phyloP scores from a whole-genome alignment of 2,797 vertebrate genomes.

The Crax fasciolata region DNA sequence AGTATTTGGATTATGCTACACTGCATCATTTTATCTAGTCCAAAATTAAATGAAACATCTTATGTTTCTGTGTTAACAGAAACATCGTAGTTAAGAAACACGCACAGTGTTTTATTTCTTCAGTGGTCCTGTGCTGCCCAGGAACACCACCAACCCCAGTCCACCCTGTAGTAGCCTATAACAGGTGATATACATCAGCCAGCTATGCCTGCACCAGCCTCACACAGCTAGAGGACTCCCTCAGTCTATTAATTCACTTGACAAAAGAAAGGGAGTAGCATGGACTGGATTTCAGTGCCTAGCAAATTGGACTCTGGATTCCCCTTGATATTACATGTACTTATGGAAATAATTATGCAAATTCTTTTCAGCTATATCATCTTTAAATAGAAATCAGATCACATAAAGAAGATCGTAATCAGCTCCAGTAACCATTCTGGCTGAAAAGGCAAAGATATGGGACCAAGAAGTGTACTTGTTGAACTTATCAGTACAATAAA shows the following conservation, averaged over 20 bases:
- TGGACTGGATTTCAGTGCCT: conserved; percentile 66
- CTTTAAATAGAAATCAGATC: conserved; percentile 83
- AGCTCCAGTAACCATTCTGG: conserved; percentile 70
- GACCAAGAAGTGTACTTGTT: conserved; percentile 74
- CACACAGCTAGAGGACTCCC: conserved; percentile 72
- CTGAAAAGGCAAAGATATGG: conserved; percentile 60
- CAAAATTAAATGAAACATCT: conserved; percentile 73
- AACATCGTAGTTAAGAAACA: conserved; percentile 4
- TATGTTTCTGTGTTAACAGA: conserved; percentile 63
- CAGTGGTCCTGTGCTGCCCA: neutral
- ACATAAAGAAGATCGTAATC: conserved; percentile 78
- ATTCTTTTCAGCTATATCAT: conserved; percentile 79
- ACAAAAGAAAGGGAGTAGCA: conserved; percentile 48
- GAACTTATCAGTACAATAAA: conserved; percentile 66
- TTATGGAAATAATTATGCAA: conserved; percentile 84
- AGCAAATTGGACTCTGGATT: conserved; percentile 72
- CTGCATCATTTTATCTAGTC: conserved; percentile 58
- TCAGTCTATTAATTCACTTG: conserved; percentile 73
- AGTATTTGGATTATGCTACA: conserved; percentile 20
- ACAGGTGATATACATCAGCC: conserved; percentile 20
- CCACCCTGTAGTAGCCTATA: conserved; percentile 10
- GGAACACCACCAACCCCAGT: neutral
- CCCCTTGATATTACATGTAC: conserved; percentile 73
- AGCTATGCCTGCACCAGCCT: conserved; percentile 34
- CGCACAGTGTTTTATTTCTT: conserved; percentile 27